Evolutionary conservation across 2,113 vertebrate species (phyloP), one percentile per base, ranked within the genome.

Genomic region (Dolichallabes microphthalmus): DNA sequence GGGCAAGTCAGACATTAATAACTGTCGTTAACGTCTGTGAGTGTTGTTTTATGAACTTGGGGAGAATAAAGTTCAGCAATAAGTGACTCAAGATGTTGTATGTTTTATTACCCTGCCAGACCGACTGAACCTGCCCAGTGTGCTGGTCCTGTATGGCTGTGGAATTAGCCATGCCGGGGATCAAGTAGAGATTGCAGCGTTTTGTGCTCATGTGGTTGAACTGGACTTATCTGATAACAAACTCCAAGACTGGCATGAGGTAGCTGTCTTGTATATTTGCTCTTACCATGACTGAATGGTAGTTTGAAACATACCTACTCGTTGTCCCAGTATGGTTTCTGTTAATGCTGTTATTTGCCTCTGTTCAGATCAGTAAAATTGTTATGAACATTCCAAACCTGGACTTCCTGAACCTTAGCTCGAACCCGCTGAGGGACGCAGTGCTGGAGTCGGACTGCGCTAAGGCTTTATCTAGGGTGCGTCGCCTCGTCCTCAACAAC

Each of bases 331-430:
- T 60, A 39, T 20, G 22, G 0, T 60, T 79, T 60, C 17, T 58
- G 11, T 58, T 58, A 75, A 6, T 53, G 25, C 25, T 63, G 69
- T 52, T 15, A 14, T 32, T 57, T 35, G 7, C 57, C 71, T 63
- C 76, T 12, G 81, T 90, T 81, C 89, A 99, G 98, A 97, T 99
- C 94, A 97, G 96, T 95, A 98, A 98, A 95, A 99, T 99, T 89
- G 96, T 98, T 87, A 96, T 96, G 91, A 98, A 96, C 92, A 97
- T 99, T 91, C 97, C 98, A n/a, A 96, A 99, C 90, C 92, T 99
- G 95, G 95, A 96, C 88, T 99, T 99, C 92, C 95, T 99, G 90
- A 99, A 99, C 94, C 94, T 99, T 94, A 99, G 97, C 94, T 98
- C 96, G 90, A 99, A 99, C 92, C 97, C 97, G 66, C 94, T 99